Evolutionary conservation across 2,113 vertebrate genomes (phyloP).

Genomic region (Serinus canaria): DNA sequence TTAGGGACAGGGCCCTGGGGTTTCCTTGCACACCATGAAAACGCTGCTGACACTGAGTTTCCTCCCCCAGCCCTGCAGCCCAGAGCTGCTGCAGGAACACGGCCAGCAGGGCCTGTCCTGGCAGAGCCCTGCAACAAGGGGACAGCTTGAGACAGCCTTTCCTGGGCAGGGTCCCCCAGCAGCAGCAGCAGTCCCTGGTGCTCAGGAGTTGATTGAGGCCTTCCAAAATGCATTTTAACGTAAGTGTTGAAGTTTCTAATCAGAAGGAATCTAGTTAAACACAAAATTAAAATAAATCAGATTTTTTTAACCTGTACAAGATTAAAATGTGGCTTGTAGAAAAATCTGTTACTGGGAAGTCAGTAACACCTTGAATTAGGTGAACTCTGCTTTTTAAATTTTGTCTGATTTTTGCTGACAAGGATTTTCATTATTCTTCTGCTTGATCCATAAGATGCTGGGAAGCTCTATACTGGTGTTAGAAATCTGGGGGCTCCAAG

Average conservation of each 20-base stretch:
- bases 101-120: rapidly evolving
- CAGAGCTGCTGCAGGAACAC: rapidly evolving
- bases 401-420: not conserved
- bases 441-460: not conserved
- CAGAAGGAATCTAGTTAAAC: not conserved
- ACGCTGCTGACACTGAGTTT: not conserved
- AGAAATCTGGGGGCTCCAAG: not conserved
- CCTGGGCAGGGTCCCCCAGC: not conserved
- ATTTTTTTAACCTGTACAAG: not conserved
- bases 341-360: not conserved
- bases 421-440: not conserved
- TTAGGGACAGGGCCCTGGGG: not conserved
- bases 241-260: not conserved
- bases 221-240: not conserved
- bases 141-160: rapidly evolving
- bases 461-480: not conserved
- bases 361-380: rapidly evolving
- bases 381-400: not conserved
- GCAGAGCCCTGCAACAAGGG: rapidly evolving
- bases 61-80: not conserved
- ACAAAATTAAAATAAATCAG: not conserved
- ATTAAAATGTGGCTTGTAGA: not conserved
- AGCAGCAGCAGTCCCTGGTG: not conserved
- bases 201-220: not conserved
- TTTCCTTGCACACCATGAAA: not conserved